Conservation (phyloP, 2,113 vertebrate species). For the Grantiella picta region DNA sequence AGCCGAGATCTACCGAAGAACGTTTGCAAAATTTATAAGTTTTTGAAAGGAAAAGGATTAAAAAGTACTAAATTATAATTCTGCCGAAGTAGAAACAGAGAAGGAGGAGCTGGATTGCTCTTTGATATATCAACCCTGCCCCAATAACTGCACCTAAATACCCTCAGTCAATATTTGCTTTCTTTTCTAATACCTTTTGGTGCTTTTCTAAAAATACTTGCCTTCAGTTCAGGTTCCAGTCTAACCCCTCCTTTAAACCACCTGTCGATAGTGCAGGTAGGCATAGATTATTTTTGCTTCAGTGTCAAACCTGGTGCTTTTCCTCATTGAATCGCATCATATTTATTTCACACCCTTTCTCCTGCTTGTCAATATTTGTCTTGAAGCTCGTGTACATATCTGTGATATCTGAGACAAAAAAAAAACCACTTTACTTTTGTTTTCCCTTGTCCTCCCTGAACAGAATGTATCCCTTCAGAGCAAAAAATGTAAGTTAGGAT, state of each 20-base stretch:
- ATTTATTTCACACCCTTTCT: conserved; percentile 2
- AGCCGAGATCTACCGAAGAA: not conserved
- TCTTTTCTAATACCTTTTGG: not conserved
- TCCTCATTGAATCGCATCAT: not conserved
- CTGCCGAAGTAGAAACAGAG: not conserved
- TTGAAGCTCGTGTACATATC: not conserved
- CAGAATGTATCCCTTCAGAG: not conserved
- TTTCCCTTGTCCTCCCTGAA: not conserved
- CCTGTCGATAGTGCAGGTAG: not conserved
- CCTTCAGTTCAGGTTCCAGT: not conserved
- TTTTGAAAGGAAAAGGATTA: not conserved
- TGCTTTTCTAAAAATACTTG: not conserved
- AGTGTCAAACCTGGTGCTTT: not conserved
- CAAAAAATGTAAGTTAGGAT: not conserved
- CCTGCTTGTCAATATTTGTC: not conserved
- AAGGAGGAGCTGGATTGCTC: not conserved
- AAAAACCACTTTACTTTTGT: not conserved
- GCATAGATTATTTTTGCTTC: not conserved
- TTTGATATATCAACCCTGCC: not conserved
- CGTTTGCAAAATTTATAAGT: not conserved
- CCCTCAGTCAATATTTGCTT: not conserved
- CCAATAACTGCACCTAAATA: not conserved
- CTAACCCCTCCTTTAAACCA: not conserved
- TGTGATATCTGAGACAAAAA: not conserved
- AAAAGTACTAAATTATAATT: not conserved